These are phyloP conservation scores for Amphipyra tragopoginis DNA, from an alignment of 2,888 invertebrate genomes.

Conservation along the genomic window DNA sequence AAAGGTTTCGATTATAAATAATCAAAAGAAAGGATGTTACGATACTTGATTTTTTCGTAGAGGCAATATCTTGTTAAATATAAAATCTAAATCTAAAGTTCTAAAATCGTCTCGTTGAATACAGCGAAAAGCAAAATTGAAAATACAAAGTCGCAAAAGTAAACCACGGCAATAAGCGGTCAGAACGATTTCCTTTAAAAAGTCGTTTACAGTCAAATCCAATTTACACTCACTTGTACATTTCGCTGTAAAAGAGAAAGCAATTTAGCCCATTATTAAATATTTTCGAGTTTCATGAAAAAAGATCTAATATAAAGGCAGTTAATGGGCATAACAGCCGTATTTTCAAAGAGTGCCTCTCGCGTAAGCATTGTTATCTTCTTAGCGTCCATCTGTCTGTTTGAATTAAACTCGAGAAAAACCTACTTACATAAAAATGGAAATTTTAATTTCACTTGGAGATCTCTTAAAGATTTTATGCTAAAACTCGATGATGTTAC, in stretches of 20 bases:
- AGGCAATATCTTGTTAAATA: no score
- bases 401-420: slow-evolving; percentile 25
- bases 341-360: slow-evolving; percentile 2
- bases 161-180: neutral
- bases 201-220: slow-evolving; percentile 7
- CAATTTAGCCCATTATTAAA: slow-evolving; percentile 35
- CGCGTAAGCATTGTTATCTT: slow-evolving; percentile 20
- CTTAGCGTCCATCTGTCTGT: slow-evolving; percentile 16
- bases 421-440: slow-evolving; percentile 22
- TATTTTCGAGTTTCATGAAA: slow-evolving; percentile 33
- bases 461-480: slow-evolving; percentile 4
- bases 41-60: no score
- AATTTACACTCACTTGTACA: slow-evolving; percentile 20
- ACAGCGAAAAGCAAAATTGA: no score
- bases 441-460: slow-evolving; percentile 15
- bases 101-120: no score
- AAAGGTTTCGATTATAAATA: no score
- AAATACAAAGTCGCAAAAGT: no score
- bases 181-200: slow-evolving; percentile 12
- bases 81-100: no score
- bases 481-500: slow-evolving; percentile 3
- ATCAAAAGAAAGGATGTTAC: no score
- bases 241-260: slow-evolving; percentile 30
- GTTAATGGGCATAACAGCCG: slow-evolving; percentile 14
- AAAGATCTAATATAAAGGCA: slow-evolving; percentile 12